phyloP scores from a whole-genome alignment of 2,113 vertebrate genomes.

The Cyanocitta stelleri region DNA sequence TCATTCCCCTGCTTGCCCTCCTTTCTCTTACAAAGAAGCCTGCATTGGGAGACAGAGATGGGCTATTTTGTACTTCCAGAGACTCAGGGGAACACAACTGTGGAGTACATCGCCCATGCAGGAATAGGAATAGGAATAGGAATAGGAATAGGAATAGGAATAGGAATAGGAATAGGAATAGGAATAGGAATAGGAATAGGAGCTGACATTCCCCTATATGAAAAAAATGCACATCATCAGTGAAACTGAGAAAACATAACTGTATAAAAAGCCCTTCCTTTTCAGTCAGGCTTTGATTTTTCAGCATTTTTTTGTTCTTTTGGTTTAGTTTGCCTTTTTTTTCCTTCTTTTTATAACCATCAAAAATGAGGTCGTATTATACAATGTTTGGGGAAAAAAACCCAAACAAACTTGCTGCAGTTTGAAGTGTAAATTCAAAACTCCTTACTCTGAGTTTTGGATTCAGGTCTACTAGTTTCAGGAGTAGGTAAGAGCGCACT shows the following conservation, averaged over 20 bases:
- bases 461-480: not conserved
- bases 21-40: not conserved
- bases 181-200: not conserved
- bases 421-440: not conserved
- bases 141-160: not conserved
- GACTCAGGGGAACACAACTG: not conserved
- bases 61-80: not conserved
- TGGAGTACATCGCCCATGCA: not conserved
- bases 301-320: not conserved
- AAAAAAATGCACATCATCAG: not conserved
- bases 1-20: not conserved
- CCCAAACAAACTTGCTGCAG: not conserved
- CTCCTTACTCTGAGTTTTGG: not conserved
- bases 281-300: not conserved
- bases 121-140: not conserved
- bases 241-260: not conserved
- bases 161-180: not conserved
- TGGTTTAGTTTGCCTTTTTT: not conserved
- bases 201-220: too few species aligned
- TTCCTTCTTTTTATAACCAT: not conserved
- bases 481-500: not conserved
- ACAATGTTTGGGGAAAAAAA: fast-evolving
- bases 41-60: not conserved
- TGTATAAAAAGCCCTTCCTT: not conserved
- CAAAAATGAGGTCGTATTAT: not conserved